A percentile compares a stretch with the other conserved stretches of the same genome.
Evolutionary conservation across 2,888 invertebrate species (phyloP).

Genomic region (Lycophotia porphyrea): DNA sequence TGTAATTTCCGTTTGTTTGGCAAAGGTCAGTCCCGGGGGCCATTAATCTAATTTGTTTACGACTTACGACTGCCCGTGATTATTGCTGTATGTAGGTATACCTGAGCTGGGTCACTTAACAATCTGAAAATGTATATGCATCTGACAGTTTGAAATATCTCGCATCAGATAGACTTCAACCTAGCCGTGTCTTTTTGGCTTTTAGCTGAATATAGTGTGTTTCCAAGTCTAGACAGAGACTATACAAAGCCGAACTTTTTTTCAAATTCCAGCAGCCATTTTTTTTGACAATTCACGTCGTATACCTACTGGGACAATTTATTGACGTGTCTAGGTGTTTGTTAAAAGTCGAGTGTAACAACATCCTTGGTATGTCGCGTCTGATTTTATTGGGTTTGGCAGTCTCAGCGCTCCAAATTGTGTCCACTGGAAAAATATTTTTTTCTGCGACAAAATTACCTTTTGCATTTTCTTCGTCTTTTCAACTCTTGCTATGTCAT

Average conservation of each 20-base stretch:
- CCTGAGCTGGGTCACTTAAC: background rate
- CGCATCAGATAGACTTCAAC: background rate
- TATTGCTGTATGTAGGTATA: slow-evolving; percentile 9
- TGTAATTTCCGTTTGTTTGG: slow-evolving; percentile 68
- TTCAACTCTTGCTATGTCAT: background rate
- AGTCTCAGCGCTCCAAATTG: slow-evolving; percentile 3
- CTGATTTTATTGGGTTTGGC: slow-evolving; percentile 24
- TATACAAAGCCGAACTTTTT: background rate
- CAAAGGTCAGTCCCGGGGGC: slow-evolving; percentile 59
- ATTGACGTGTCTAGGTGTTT: background rate
- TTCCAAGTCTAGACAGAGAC: no score
- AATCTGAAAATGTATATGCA: background rate
- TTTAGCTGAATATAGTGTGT: background rate
- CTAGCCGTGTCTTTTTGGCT: background rate
- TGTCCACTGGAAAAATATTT: background rate
- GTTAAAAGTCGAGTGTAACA: background rate
- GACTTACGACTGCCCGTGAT: slow-evolving; percentile 14
- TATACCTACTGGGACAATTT: background rate
- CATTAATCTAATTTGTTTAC: slow-evolving; percentile 51
- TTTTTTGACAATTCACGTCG: background rate
- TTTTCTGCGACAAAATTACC: slow-evolving; percentile 9
- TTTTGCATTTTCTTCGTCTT: background rate
- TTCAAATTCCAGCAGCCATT: background rate
- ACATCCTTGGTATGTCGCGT: background rate
- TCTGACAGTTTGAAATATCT: background rate